phyloP scores from a whole-genome alignment of 2,888 invertebrate species.

The Plebejus argus region DNA sequence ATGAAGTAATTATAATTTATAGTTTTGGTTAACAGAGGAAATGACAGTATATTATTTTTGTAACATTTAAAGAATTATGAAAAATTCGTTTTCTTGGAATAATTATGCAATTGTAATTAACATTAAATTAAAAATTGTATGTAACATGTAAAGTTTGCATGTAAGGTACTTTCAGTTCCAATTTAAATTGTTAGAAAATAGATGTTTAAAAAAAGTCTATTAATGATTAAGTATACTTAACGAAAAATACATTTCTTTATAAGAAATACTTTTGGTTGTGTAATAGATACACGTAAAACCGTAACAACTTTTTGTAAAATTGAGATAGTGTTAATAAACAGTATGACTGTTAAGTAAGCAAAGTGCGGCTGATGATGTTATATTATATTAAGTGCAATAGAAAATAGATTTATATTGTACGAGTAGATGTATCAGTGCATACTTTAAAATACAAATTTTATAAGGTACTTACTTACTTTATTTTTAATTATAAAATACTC shows the following conservation, averaged over 20 bases:
- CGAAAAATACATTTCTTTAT: background rate
- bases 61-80: background rate
- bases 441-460: background rate
- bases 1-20: background rate
- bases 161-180: background rate
- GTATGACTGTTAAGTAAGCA: background rate
- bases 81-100: background rate
- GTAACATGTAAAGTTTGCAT: background rate
- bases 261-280: background rate
- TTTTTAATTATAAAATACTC: background rate
- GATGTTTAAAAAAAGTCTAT: background rate
- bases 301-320: background rate
- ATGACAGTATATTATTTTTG: constrained; percentile 13
- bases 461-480: background rate
- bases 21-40: background rate
- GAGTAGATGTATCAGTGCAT: background rate
- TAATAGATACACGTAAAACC: background rate
- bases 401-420: background rate
- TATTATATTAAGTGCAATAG: background rate
- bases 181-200: background rate
- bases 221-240: background rate
- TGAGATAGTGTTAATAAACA: background rate
- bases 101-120: background rate
- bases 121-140: background rate
- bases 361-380: background rate